Base-by-base conservation (phyloP, 2,797 vertebrate genomes). In the Coregonus suidteri region DNA sequence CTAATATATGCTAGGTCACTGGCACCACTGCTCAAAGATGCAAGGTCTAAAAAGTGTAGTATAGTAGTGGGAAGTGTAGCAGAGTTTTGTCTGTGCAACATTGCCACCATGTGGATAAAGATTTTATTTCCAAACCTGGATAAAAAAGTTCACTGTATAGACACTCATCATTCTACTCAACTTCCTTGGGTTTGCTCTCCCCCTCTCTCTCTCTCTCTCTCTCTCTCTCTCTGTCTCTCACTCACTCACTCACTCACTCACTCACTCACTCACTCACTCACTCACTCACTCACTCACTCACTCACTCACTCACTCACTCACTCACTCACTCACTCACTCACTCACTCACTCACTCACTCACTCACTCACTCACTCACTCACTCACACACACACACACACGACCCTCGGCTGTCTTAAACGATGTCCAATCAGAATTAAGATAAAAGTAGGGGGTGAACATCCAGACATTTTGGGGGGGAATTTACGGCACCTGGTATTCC, bases 391-490 rank as follows among this genome's bases (percentile, higher is more conserved):
- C 54, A 16, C 54, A 59, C 54, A 16, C 54, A 59, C 54, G 18
- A 16, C 4, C 54, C 16, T 47, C 2, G 2, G 7, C 2, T 9
- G 3, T 3, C 41, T 13, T 47, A 47, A 47, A 47, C 41, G 11
- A 47, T 3, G 41, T 13, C 3, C 82, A 83, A 77, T 84, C 80
- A 88, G 85, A 90, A 84, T 83, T 89, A 89, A 91, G 84, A 90
- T 88, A 83, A 91, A 89, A 87, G 85, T 85, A 87, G 89, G 83
- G 41, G 88, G 11, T 34, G 30, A 9, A n/a, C 35, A 73, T 89
- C 88, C 88, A 90, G 90, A 87, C 76, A 89, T 51, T 88, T 88
- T 80, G 0, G 41, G 41, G 37, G 9, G 41, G 41, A 47, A 11
- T 0, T 47, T 47, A 47, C 9, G 2, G 41, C 41, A 47, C 41